Evolutionary conservation across 1,140 invertebrate genomes (phyloP).

Genomic region (Drosophila nasuta): DNA sequence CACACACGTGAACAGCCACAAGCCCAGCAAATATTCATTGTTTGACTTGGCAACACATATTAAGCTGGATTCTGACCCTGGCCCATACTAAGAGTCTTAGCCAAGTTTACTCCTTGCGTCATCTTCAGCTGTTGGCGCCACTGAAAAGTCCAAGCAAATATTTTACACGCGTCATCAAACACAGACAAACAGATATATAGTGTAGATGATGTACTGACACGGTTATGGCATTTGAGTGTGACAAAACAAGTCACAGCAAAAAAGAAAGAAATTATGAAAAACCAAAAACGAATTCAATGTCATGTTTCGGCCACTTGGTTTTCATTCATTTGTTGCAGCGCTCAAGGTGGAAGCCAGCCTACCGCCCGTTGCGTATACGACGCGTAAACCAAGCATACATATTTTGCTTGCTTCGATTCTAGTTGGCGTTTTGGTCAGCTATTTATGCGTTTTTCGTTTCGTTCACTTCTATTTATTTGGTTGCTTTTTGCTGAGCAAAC

Average conservation of each 20-base stretch:
- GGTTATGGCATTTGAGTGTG: slow-evolving; percentile 54
- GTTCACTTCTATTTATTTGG: slow-evolving; percentile 52
- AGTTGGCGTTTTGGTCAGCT: slow-evolving; percentile 65
- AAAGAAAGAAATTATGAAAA: neutral
- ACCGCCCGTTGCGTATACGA: slow-evolving; percentile 53
- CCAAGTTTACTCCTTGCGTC: slow-evolving; percentile 29
- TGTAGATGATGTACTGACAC: slow-evolving; percentile 7
- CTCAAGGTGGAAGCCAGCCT: slow-evolving; percentile 12
- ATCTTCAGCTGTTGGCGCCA: slow-evolving; percentile 58
- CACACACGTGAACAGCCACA: slow-evolving; percentile 22
- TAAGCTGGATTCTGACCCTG: slow-evolving; percentile 5
- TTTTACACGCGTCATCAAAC: slow-evolving; percentile 41
- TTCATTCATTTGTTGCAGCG: slow-evolving; percentile 79
- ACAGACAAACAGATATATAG: slow-evolving; percentile 29
- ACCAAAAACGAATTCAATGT: slow-evolving; percentile 64
- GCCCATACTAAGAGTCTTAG: slow-evolving; percentile 10
- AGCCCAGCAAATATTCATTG: slow-evolving; percentile 18
- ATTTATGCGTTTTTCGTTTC: slow-evolving; percentile 56
- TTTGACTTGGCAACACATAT: neutral
- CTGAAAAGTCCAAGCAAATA: slow-evolving; percentile 52
- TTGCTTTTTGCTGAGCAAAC: slow-evolving; percentile 67
- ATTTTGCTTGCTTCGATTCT: slow-evolving; percentile 16
- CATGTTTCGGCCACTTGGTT: slow-evolving; percentile 71
- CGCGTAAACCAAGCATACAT: slow-evolving; percentile 14
- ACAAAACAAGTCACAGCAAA: slow-evolving; percentile 51